Percentiles rank a stretch among this genome's conserved stretches.
phyloP scores from a whole-genome alignment of 2,888 invertebrate species.

The Rhagophthalmus giganteus region DNA sequence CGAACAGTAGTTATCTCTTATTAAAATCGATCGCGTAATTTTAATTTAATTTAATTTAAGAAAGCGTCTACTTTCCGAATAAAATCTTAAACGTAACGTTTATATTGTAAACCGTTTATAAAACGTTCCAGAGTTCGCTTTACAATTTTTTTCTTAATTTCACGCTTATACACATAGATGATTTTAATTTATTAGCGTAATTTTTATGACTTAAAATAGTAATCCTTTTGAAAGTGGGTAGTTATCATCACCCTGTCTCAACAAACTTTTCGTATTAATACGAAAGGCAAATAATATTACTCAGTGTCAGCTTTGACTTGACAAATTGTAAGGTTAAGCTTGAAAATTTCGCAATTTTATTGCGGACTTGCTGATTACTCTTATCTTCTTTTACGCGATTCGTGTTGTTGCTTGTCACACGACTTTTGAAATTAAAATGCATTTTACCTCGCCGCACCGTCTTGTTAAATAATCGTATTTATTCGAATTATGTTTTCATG shows the following conservation, averaged over 20 bases:
- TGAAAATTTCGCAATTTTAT: constrained; percentile 22
- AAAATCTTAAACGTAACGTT: too few species aligned
- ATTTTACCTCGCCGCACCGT: too few species aligned
- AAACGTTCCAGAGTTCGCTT: too few species aligned
- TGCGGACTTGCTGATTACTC: constrained; percentile 11
- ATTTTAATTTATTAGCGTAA: constrained; percentile 19
- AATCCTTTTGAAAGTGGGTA: constrained; percentile 21
- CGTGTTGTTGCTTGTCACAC: too few species aligned
- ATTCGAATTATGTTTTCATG: too few species aligned
- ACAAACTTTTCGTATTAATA: constrained; percentile 30
- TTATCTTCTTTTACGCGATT: neutral
- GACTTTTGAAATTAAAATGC: too few species aligned
- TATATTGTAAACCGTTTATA: too few species aligned
- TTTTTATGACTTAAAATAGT: constrained; percentile 27
- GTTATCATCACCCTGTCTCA: constrained; percentile 22
- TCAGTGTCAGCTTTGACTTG: constrained; percentile 26
- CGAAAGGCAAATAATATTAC: constrained; percentile 26
- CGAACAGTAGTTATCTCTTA: too few species aligned
- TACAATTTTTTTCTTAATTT: constrained; percentile 6
- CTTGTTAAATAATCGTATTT: too few species aligned
- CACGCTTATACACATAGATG: constrained; percentile 6
- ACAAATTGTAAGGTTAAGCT: constrained; percentile 22
- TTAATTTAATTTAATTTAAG: too few species aligned
- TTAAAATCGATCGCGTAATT: too few species aligned
- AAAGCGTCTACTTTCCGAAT: too few species aligned